Conservation (phyloP, 2,888 invertebrate genomes). For the Agonum fuliginosum region DNA sequence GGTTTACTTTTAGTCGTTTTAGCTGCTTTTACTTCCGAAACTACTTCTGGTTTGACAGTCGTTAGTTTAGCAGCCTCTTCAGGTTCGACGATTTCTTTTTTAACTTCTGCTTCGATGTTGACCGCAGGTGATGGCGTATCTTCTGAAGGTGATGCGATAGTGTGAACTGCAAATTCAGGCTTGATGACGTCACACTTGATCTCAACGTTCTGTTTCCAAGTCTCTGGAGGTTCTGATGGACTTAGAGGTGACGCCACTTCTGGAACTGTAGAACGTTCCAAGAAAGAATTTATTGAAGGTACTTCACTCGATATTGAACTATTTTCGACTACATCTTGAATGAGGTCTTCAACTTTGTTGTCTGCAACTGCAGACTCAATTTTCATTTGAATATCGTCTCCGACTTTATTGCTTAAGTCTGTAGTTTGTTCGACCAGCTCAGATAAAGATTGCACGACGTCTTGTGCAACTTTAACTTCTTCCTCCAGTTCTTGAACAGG, state of each 20-base stretch:
- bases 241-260: slow-evolving; percentile 66
- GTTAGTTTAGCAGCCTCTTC: slow-evolving; percentile 66
- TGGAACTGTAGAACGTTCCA: slow-evolving; percentile 65
- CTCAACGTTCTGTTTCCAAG: slow-evolving; percentile 63
- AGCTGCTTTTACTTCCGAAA: slow-evolving; percentile 63
- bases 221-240: slow-evolving; percentile 60
- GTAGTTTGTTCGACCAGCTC: background rate
- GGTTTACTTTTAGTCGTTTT: slow-evolving; percentile 67
- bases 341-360: slow-evolving; percentile 52
- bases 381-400: background rate
- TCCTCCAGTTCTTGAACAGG: slow-evolving; percentile 43
- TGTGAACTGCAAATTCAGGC: slow-evolving; percentile 67
- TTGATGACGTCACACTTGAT: slow-evolving; percentile 66
- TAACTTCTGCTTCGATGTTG: slow-evolving; percentile 61
- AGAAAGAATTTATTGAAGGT: slow-evolving; percentile 64
- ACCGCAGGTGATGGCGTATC: slow-evolving; percentile 63
- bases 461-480: background rate
- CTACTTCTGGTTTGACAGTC: slow-evolving; percentile 63
- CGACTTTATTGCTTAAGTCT: background rate
- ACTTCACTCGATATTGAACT: background rate
- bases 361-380: background rate
- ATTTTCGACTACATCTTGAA: slow-evolving; percentile 2
- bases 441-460: background rate
- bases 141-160: slow-evolving; percentile 67
- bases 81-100: slow-evolving; percentile 64